These are phyloP conservation scores for Drosophila ananassae DNA, from an alignment of 1,140 invertebrate genomes.

Conservation along the genomic window DNA sequence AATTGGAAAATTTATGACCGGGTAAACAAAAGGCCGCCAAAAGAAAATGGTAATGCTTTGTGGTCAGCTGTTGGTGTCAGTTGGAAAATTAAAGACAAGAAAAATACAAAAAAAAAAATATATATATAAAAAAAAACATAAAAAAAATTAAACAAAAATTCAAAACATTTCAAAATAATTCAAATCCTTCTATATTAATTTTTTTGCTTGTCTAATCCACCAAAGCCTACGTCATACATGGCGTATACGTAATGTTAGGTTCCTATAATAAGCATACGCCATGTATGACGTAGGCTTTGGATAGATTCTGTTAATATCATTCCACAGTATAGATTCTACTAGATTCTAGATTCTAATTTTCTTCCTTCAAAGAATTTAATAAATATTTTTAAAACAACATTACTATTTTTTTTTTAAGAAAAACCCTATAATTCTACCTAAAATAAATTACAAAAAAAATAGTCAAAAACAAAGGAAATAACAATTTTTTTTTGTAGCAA, in stretches of 20 bases:
- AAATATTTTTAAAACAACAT: background rate
- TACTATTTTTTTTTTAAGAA: slow-evolving; percentile 6
- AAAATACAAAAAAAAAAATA: too few relatives aligned
- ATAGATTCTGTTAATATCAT: too few relatives aligned
- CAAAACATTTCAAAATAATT: background rate
- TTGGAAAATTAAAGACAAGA: slow-evolving; percentile 15
- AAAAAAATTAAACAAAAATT: background rate
- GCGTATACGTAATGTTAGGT: background rate
- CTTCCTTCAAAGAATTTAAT: too few relatives aligned
- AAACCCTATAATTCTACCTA: slow-evolving; percentile 30
- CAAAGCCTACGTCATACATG: background rate
- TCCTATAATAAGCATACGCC: too few relatives aligned
- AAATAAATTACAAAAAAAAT: background rate
- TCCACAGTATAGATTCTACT: too few relatives aligned
- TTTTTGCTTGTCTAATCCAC: background rate
- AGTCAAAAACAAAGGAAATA: slow-evolving; percentile 1
- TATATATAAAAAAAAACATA: background rate
- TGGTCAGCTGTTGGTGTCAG: slow-evolving; percentile 44
- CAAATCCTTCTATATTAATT: background rate
- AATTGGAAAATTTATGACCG: slow-evolving; percentile 61
- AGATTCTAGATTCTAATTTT: too few relatives aligned
- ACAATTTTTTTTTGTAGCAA: background rate
- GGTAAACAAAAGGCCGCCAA: slow-evolving; percentile 35
- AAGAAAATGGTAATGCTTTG: slow-evolving; percentile 22
- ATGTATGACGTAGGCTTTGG: too few relatives aligned